Percentiles rank a stretch among this genome's conserved stretches.
Evolutionary conservation across 2,888 invertebrate species (phyloP).

Genomic region (Cetonia aurata): DNA sequence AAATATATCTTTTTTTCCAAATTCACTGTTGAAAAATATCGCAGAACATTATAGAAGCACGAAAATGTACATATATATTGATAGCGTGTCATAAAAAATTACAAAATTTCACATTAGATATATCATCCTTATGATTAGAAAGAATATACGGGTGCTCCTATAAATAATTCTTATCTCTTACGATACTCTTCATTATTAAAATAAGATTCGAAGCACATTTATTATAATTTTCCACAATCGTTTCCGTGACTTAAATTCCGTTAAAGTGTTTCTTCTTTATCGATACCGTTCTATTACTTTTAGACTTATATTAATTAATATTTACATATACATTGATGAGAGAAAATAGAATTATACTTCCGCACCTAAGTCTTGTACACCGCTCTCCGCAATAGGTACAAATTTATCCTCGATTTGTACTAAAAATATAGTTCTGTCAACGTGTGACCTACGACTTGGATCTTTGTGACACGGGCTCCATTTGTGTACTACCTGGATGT

Average conservation of each 20-base stretch:
- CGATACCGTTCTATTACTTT: constrained; percentile 12
- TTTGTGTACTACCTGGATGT: constrained; percentile 84
- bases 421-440: constrained; percentile 90
- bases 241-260: constrained; percentile 12
- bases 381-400: constrained; percentile 93
- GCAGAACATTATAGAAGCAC: constrained; percentile 3
- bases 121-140: constrained; percentile 4
- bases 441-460: constrained; percentile 87
- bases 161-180: constrained; percentile 19
- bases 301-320: constrained; percentile 17
- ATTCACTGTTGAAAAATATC: constrained; percentile 1
- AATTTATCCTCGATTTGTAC: constrained; percentile 94
- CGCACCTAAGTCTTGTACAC: constrained; percentile 83
- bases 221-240: constrained; percentile 2
- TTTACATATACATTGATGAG: constrained; percentile 1
- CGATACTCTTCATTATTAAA: constrained; percentile 41
- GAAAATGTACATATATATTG: constrained; percentile 3
- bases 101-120: constrained; percentile 21
- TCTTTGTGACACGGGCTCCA: constrained; percentile 96
- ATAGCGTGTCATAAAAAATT: constrained; percentile 35
- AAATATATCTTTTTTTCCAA: constrained; percentile 13
- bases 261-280: constrained; percentile 20
- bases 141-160: constrained; percentile 10
- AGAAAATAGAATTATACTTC: constrained; percentile 63
- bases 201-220: constrained; percentile 43